Conservation (phyloP, 2,888 invertebrate species). For the Blastobasis adustella region DNA sequence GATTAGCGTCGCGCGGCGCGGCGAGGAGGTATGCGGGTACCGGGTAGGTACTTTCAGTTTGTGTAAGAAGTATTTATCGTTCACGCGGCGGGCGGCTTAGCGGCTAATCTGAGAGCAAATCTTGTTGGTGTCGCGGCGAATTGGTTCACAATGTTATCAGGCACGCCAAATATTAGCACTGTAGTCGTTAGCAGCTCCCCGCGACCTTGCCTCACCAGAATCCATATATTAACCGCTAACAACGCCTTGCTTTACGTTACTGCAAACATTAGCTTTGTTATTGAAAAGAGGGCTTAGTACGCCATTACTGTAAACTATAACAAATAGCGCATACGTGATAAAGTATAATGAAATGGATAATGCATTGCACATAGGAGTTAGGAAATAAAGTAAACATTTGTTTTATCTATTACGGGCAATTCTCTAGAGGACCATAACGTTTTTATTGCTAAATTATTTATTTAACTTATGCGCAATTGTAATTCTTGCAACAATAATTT, state of each 20-base stretch:
- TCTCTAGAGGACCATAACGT: neutral
- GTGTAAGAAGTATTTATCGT: conserved; percentile 24
- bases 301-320: conserved; percentile 9
- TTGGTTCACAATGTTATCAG: conserved; percentile 71
- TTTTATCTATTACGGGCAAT: neutral
- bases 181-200: conserved; percentile 53
- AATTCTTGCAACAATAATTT: no score
- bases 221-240: conserved; percentile 48
- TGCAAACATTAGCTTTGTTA: conserved; percentile 39
- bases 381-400: neutral
- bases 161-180: conserved; percentile 58
- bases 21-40: no score
- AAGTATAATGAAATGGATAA: conserved; percentile 5
- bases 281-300: conserved; percentile 32
- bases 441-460: neutral
- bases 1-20: no score
- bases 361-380: neutral
- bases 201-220: conserved; percentile 49
- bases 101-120: conserved; percentile 66
- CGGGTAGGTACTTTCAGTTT: conserved; percentile 20
- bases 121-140: conserved; percentile 61
- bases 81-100: conserved; percentile 43
- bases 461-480: no score
- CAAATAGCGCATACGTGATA: conserved; percentile 1
- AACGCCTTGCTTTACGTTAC: conserved; percentile 20